Base-by-base conservation (phyloP, 2,888 invertebrate species). In the Empis livida region DNA sequence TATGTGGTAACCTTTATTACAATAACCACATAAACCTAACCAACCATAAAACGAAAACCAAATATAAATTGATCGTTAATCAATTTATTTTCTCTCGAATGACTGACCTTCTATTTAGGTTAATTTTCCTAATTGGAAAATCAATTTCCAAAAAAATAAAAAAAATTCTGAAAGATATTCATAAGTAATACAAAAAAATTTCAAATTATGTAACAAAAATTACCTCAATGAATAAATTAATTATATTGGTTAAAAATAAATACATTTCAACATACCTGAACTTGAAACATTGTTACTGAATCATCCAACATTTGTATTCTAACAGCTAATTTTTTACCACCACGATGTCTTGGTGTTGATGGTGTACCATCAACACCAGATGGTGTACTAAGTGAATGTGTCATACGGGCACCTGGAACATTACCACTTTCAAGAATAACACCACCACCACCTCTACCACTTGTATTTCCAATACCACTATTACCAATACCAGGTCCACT, bases 241-340 rank as follows among this genome's bases (percentile, higher is more conserved):
- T 27, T 8, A 27, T 27, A 27, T 27, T 31, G 23, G 47, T 15
- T 37, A 37, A 16, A 27, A 32, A 15, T 20, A 37, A 5, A n/a
- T n/a, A n/a, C n/a, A n/a, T n/a, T 13, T 6, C 8, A 10, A 61
- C 76, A 71, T 64, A 90, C 90, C 85, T 91, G 90, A 56, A 91
- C 84, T 79, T 91, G 90, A 71, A 91, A 91, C 77, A 90, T 84
- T 57, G 89, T 89, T 64, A 88, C 76, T 45, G 84, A 79, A 70
- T 91, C 91, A 67, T 91, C 90, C 56, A 91, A 73, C 90, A 90
- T 90, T 71, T 88, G 88, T 47, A 91, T 84, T 57, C 88, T 75
- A 53, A 90, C 82, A 46, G 88, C 87, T 53, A 91, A 75, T 82
- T 91, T 90, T 71, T 91, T 91, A 64, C 90, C 90, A 62, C 86